phyloP scores from a whole-genome alignment of 2,113 vertebrate genomes.

The Coptodon bakossiorum region DNA sequence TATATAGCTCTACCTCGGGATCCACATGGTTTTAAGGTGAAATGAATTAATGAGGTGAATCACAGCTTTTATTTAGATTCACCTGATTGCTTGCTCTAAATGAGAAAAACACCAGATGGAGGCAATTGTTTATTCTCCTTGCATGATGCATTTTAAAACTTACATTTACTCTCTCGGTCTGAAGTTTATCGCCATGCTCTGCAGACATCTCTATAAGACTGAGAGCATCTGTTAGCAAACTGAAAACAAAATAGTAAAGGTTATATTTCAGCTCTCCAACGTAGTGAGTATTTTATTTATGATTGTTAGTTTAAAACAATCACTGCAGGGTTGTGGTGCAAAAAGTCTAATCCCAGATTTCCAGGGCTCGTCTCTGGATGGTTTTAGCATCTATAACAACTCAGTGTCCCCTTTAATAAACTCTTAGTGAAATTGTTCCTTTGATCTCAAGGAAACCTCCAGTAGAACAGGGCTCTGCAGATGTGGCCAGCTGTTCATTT shows the following conservation, averaged over 20 bases:
- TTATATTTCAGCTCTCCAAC: background rate
- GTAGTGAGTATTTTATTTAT: background rate
- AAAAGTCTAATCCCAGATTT: background rate
- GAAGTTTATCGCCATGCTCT: background rate
- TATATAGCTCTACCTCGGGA: background rate
- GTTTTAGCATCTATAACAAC: background rate
- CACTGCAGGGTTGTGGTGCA: background rate
- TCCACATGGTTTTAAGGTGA: background rate
- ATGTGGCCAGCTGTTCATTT: background rate
- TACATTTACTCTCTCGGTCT: background rate
- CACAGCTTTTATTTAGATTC: background rate
- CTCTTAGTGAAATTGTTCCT: background rate
- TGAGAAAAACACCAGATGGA: background rate
- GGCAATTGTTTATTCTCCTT: background rate
- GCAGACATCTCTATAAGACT: background rate
- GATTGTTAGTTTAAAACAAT: background rate
- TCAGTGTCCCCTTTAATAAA: background rate
- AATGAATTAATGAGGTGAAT: background rate
- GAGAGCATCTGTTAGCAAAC: background rate
- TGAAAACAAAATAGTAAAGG: background rate
- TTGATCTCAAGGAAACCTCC: background rate
- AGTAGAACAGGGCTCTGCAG: background rate
- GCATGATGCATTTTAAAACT: background rate
- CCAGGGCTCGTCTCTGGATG: background rate
- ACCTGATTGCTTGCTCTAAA: background rate